Conservation (phyloP, 2,797 vertebrate species). For the Ambastaia sidthimunki region DNA sequence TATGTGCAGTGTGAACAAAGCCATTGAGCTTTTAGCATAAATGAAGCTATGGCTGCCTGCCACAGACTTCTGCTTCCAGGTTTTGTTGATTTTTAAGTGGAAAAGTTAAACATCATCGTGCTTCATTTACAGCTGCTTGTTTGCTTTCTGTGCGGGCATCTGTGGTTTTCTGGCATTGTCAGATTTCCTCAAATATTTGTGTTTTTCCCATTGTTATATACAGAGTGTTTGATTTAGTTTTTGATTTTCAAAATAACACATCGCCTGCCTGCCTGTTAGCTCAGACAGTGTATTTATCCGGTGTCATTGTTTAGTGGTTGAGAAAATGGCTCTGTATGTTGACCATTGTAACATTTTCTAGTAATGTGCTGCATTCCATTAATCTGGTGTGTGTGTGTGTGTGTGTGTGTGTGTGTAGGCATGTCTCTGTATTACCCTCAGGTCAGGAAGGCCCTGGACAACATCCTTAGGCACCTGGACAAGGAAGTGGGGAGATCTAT, state of each 20-base stretch:
- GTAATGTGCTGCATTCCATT: too few relatives aligned
- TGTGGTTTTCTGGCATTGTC: background rate
- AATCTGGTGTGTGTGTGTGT: constrained; percentile 35
- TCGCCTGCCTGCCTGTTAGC: background rate
- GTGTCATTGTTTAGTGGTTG: constrained; percentile 33
- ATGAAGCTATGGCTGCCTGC: background rate
- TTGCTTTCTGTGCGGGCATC: background rate
- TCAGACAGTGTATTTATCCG: background rate
- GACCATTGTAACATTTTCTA: background rate
- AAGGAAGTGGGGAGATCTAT: constrained; percentile 98
- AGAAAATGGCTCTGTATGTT: constrained; percentile 21
- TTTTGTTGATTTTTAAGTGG: background rate
- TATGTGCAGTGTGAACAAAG: background rate
- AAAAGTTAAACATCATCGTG: background rate
- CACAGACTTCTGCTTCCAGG: background rate
- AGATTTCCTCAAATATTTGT: background rate
- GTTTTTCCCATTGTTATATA: background rate
- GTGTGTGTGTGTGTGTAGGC: constrained; percentile 74
- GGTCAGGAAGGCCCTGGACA: constrained; percentile 96
- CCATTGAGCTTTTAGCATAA: constrained; percentile 11
- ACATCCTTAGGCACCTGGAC: constrained; percentile 95
- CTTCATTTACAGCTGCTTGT: background rate
- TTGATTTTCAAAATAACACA: background rate
- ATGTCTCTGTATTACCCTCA: constrained; percentile 99
- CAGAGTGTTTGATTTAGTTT: background rate